Base-by-base conservation (phyloP, 2,113 vertebrate genomes). In the Larimichthys polyactis region DNA sequence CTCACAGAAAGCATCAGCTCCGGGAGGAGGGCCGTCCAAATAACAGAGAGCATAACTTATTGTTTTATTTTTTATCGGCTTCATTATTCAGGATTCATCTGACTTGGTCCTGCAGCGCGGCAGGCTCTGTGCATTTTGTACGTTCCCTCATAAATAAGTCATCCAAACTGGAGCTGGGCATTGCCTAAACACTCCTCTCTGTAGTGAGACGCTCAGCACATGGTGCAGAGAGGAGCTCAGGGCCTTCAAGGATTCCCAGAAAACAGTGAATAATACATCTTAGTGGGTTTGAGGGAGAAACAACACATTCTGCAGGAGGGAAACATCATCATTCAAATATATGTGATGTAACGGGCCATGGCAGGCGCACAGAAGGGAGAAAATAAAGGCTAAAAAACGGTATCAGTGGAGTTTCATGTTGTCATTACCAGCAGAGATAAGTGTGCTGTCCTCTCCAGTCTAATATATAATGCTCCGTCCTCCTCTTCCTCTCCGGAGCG, bases 241-340 rank as follows among this genome's bases (percentile, higher is more conserved):
- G 55, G 83, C 79, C 69, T 55, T 77, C 71, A 76, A 78, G 58
- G 76, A 84, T 81, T 81, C 63, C 64, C 63, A 36, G n/a, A 78
- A 87, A 48, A 75, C 57, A 22, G 83, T 87, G 64, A 85, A 91
- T 80, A 88, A 89, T 71, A 43, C 49, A 90, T 75, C 14, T 67
- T 40, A 80, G 74, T 87, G 87, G 81, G 76, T 88, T 75, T 78
- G 43, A 85, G 22, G 52, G 22, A 66, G 43, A 51, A 65, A 64
- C 57, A 20, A 72, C 67, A 10, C 36, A 48, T 19, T 40, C 66
- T 44, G 75, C 54, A 15, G 43, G 36, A 17, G 51, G 51, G 19
- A 71, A 84, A 80, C 46, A 75, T 67, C 62, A 71, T 48, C 60
- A 68, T 70, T 82, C 65, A 71, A 69, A 78, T 60, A 83, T 40